phyloP scores from a whole-genome alignment of 2,113 vertebrate genomes.

The Hiodon tergisus region DNA sequence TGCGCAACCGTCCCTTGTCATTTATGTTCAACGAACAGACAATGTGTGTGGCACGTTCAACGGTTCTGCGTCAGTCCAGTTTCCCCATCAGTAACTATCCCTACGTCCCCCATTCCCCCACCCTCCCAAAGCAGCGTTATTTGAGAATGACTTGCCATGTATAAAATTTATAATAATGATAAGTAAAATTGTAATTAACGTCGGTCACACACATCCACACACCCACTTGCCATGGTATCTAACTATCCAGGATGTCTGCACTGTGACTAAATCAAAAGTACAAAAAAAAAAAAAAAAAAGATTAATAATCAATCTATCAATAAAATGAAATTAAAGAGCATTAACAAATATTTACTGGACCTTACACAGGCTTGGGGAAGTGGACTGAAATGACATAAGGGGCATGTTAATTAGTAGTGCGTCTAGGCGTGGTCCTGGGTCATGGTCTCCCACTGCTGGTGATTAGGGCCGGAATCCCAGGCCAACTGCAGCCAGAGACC shows the following conservation, averaged over 20 bases:
- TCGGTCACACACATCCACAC: background rate
- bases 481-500: background rate
- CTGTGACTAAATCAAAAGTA: background rate
- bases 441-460: no score
- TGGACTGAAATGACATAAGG: background rate
- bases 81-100: no score
- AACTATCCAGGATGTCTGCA: background rate
- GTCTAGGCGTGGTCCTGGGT: background rate
- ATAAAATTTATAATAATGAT: no score
- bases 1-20: slow-evolving; percentile 7
- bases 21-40: no score
- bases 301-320: background rate
- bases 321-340: background rate
- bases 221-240: background rate
- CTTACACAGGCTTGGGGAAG: background rate
- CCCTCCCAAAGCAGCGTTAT: no score
- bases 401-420: background rate
- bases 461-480: background rate
- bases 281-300: background rate
- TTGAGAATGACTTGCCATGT: no score
- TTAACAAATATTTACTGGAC: background rate
- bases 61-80: no score
- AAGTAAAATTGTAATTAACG: background rate
- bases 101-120: no score
- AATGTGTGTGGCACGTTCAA: no score